Percentiles rank a stretch among this genome's conserved stretches.
phyloP scores from a whole-genome alignment of 2,113 vertebrate genomes.

The Beaufortia kweichowensis region DNA sequence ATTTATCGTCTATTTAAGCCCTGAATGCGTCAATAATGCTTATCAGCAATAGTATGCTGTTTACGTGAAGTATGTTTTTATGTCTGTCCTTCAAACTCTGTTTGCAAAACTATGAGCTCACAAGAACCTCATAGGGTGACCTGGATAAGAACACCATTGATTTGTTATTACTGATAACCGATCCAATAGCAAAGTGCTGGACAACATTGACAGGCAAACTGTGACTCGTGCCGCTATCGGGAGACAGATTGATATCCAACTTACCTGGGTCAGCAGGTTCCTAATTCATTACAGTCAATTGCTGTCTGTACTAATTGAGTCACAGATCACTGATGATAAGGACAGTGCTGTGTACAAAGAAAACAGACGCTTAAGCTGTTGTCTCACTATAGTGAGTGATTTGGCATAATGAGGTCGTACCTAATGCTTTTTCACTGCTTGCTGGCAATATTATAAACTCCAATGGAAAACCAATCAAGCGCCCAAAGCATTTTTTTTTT shows the following conservation, averaged over 20 bases:
- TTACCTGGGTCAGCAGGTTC: constrained; percentile 41
- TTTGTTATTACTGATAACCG: constrained; percentile 34
- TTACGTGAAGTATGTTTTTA: background rate
- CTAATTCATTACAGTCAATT: constrained; percentile 53
- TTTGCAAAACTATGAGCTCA: background rate
- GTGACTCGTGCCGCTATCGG: constrained; percentile 22
- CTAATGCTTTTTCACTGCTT: constrained; percentile 21
- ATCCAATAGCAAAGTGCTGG: background rate
- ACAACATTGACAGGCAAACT: constrained; percentile 17
- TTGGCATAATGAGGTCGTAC: constrained; percentile 40
- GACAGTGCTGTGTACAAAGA: constrained; percentile 47
- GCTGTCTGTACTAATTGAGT: constrained; percentile 51
- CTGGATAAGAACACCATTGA: background rate
- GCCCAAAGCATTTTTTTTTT: background rate
- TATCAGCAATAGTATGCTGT: background rate
- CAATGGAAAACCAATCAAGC: constrained; percentile 12
- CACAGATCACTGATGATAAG: constrained; percentile 52
- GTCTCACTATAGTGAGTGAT: constrained; percentile 33
- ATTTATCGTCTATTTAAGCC: background rate
- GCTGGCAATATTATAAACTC: constrained; percentile 18
- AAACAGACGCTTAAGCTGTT: constrained; percentile 38
- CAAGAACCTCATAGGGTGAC: background rate
- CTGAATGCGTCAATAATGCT: background rate
- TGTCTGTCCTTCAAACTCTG: background rate
- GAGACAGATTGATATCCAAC: constrained; percentile 29